Evolutionary conservation across 2,888 invertebrate species (phyloP), one percentile per base, ranked within the genome.

Genomic region (Pristionchus maxplancki): DNA sequence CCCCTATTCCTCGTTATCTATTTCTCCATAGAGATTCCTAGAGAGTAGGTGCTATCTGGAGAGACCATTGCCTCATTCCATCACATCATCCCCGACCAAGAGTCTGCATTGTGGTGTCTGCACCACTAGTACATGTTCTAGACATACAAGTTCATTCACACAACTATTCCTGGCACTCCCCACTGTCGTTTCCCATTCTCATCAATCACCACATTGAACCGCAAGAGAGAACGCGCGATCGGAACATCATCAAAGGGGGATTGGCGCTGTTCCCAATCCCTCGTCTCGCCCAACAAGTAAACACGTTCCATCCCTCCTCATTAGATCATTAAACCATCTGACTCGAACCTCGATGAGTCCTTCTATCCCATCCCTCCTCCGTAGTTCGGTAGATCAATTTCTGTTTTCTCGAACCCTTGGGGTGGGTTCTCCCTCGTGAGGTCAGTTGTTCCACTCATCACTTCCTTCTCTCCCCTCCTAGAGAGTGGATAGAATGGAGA

Each of bases 391-490:
- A 71, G 71, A 71, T 71, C 37, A 71, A 17, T 20, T 8, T 37
- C 34, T 71, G 34, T 71, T 58, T 58, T 71, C 11, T 71, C 37
- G 71, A 34, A 24, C 71, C 37, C 71, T 28, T 5, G 58, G 58
- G 58, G 58, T 15, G 58, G 20, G 58, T 17, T 58, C 58, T n/a
- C 20, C 37, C 71, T 37, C 71, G 34, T 71, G 71, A 71, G 58
- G n/a, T 71, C 71, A 34, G 64, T 37, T 71, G 71, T 71, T 71
- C 71, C 71, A 64, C 28, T 64, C 64, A 31, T 71, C n/a, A 58
- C n/a, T 58, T 58, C 71, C 71, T 31, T 34, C 64, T 31, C 31
- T 34, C 5, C 37, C 20, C 31, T 37, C 11, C 34, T 34, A 78
- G 78, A 31, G 13, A 31, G 44, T 15, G 78, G 40, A 40, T 11